A percentile compares a stretch with the other conserved stretches of the same genome.
phyloP scores from a whole-genome alignment of 2,888 invertebrate species.

The Pollenia labialis region DNA sequence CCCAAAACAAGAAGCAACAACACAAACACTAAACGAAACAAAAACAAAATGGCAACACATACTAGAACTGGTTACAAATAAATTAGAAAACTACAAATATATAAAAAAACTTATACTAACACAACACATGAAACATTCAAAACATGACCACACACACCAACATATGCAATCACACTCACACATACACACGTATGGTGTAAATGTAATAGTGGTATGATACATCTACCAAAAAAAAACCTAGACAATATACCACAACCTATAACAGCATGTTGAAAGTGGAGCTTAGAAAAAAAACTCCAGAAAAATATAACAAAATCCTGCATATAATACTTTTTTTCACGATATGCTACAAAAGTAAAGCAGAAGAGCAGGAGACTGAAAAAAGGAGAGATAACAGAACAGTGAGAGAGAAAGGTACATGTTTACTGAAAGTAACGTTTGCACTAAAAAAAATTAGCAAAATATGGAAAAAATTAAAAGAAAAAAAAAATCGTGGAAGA shows the following conservation, averaged over 20 bases:
- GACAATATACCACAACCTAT: conserved; percentile 61
- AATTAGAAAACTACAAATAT: conserved; percentile 55
- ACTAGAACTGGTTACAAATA: conserved; percentile 55
- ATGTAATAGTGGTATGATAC: conserved; percentile 6
- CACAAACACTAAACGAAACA: conserved; percentile 29
- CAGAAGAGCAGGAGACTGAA: neutral
- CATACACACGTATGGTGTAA: conserved; percentile 1
- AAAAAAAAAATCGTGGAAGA: conserved; percentile 1
- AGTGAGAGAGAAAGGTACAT: neutral
- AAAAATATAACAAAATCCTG: conserved; percentile 4
- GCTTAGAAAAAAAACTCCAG: conserved; percentile 8
- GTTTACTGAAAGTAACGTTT: conserved; percentile 5
- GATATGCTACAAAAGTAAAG: conserved; percentile 25
- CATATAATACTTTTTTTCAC: conserved; percentile 20
- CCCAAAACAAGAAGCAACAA: conserved; percentile 60
- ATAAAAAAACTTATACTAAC: neutral
- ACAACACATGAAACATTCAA: conserved; percentile 40
- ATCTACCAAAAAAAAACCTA: conserved; percentile 38
- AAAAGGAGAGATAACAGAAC: neutral
- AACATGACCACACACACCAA: conserved; percentile 14
- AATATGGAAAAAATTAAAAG: too few relatives aligned
- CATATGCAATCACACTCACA: conserved; percentile 4
- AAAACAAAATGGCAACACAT: conserved; percentile 44
- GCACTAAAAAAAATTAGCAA: neutral
- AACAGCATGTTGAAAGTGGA: conserved; percentile 68